phyloP scores from a whole-genome alignment of 2,797 vertebrate genomes.

The Onychomys leucogaster region DNA sequence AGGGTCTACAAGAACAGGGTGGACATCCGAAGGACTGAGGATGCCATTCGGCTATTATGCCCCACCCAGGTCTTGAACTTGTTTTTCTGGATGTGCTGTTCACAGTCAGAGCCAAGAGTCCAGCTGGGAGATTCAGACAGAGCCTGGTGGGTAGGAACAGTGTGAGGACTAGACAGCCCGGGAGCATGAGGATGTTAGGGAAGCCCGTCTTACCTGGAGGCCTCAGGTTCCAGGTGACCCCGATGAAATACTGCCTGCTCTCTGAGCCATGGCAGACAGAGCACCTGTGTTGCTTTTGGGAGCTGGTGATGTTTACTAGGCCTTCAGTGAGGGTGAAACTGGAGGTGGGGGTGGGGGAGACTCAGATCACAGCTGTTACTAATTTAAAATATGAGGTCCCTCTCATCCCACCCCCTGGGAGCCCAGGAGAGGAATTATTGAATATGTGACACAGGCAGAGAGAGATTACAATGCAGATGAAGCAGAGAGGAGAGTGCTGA shows the following conservation, averaged over 20 bases:
- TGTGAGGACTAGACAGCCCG: background rate
- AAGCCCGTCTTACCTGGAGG: background rate
- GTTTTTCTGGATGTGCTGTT: background rate
- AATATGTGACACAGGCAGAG: constrained; percentile 81
- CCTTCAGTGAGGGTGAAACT: constrained; percentile 65
- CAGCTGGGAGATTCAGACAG: background rate
- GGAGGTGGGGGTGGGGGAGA: background rate
- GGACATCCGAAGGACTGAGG: background rate
- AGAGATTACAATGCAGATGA: constrained; percentile 79
- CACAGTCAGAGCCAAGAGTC: background rate
- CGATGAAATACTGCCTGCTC: background rate
- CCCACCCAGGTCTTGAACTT: background rate
- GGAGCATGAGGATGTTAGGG: background rate
- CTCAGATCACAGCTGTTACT: constrained; percentile 73
- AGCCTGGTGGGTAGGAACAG: background rate
- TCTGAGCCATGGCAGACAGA: background rate
- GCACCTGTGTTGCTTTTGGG: background rate
- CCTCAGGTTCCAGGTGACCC: fast-evolving
- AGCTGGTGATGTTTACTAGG: constrained; percentile 32
- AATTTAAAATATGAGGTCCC: constrained; percentile 74
- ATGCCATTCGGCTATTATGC: background rate
- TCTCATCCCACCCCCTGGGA: constrained; percentile 3
- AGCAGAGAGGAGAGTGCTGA: constrained; percentile 78
- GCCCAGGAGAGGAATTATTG: constrained; percentile 80
- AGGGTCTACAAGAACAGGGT: background rate